These are phyloP conservation scores for Acanthosepion pharaonis DNA, from an alignment of 2,888 invertebrate genomes.

Conservation along the genomic window DNA sequence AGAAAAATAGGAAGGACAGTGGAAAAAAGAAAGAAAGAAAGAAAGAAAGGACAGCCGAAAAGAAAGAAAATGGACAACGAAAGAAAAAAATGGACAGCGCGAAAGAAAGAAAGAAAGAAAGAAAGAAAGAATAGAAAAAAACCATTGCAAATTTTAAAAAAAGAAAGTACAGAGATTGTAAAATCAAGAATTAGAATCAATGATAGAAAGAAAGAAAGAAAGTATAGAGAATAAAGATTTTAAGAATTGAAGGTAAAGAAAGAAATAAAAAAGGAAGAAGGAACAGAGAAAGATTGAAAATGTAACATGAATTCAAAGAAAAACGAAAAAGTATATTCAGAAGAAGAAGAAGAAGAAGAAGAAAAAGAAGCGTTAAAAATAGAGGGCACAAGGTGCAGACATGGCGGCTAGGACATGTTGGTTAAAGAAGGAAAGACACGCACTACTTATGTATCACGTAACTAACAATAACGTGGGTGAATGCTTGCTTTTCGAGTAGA, in stretches of 20 bases:
- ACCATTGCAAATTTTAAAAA: no score
- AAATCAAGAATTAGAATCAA: no score
- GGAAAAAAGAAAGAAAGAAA: not conserved
- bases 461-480: not conserved
- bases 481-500: not conserved
- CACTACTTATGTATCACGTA: not conserved
- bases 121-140: no score
- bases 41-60: not conserved
- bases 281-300: not conserved
- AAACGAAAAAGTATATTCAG: not conserved
- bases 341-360: not conserved
- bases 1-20: not conserved
- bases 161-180: no score
- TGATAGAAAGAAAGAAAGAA: not conserved
- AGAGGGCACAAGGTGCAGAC: not conserved
- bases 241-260: not conserved
- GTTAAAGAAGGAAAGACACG: not conserved
- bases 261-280: not conserved
- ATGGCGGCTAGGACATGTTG: not conserved
- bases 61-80: no score
- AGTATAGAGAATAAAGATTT: not conserved
- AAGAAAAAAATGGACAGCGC: rapidly evolving
- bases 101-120: not conserved
- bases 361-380: not conserved
- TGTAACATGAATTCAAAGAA: not conserved